Conservation (phyloP, 1,140 invertebrate genomes). For the Drosophila burlai region DNA sequence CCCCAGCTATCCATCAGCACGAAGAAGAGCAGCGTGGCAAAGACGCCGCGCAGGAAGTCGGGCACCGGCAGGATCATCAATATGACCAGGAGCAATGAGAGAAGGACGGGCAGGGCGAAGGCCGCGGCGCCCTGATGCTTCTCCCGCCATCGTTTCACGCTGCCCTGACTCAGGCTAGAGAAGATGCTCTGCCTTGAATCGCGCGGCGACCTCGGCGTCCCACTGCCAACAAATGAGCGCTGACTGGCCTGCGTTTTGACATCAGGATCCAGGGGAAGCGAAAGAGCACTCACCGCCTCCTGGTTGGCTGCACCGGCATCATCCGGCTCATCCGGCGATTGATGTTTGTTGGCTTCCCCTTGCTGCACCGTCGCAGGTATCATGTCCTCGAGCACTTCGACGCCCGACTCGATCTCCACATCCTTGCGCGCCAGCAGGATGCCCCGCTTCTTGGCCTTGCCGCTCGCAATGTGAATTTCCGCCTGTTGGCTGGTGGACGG, state of each 20-base stretch:
- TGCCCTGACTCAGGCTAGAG: slow-evolving; percentile 20
- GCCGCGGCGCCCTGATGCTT: background rate
- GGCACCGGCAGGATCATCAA: slow-evolving; percentile 69
- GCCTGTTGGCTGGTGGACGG: slow-evolving; percentile 42
- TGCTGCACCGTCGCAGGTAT: slow-evolving; percentile 33
- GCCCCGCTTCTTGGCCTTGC: slow-evolving; percentile 63
- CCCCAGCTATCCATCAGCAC: slow-evolving; percentile 54
- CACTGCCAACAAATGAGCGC: background rate
- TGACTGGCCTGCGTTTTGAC: background rate
- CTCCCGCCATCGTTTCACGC: slow-evolving; percentile 24
- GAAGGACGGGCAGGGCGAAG: slow-evolving; percentile 42
- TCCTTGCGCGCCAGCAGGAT: slow-evolving; percentile 75
- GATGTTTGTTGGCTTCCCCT: too few relatives aligned
- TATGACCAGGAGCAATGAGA: slow-evolving; percentile 30
- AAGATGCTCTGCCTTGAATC: background rate
- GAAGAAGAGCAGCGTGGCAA: slow-evolving; percentile 71
- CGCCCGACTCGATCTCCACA: slow-evolving; percentile 81
- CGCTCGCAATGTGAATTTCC: slow-evolving; percentile 44
- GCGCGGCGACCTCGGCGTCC: background rate
- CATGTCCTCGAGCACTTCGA: slow-evolving; percentile 78
- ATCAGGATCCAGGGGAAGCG: slow-evolving; percentile 10
- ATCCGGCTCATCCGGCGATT: slow-evolving; percentile 11
- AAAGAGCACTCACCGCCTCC: background rate
- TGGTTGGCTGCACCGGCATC: background rate
- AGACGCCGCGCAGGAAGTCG: slow-evolving; percentile 80